phyloP scores from a whole-genome alignment of 2,888 invertebrate genomes.

The Oscheius onirici region DNA sequence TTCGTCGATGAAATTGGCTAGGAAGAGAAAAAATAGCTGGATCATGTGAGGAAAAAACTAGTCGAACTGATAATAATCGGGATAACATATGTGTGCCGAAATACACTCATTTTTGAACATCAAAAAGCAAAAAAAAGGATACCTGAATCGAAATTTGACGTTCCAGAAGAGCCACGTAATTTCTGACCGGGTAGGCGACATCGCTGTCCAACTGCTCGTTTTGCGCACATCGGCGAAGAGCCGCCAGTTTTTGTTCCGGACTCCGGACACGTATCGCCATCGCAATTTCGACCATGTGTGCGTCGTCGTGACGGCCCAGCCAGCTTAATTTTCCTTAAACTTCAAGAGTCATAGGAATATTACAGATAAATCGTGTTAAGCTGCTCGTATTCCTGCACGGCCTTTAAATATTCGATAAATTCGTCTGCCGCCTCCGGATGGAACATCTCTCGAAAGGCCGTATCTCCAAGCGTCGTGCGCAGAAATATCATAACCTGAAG shows the following conservation, averaged over 20 bases:
- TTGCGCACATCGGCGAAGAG: conserved; percentile 51
- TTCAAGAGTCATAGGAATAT: background rate
- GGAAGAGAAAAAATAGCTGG: too few species aligned
- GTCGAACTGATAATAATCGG: too few species aligned
- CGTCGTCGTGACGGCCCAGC: conserved; percentile 64
- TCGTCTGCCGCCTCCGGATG: conserved; percentile 79
- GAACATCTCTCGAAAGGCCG: conserved; percentile 80
- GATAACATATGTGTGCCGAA: too few species aligned
- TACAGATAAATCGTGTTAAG: conserved; percentile 57
- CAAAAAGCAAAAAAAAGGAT: background rate
- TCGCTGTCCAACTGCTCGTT: conserved; percentile 41
- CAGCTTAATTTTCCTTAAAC: conserved; percentile 60
- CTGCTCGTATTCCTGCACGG: conserved; percentile 45
- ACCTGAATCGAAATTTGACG: conserved; percentile 61
- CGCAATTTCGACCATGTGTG: conserved; percentile 64
- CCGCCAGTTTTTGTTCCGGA: conserved; percentile 28
- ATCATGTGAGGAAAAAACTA: too few species aligned
- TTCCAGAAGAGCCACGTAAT: conserved; percentile 59
- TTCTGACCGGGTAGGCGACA: conserved; percentile 33
- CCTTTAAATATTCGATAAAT: conserved; percentile 52
- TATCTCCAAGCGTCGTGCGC: conserved; percentile 80
- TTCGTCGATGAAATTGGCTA: too few species aligned
- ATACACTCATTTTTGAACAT: background rate
- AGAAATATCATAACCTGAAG: conserved; percentile 77
- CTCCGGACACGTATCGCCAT: conserved; percentile 40